Base-by-base conservation (phyloP, 1,140 invertebrate species). In the Harpegnathos saltator region DNA sequence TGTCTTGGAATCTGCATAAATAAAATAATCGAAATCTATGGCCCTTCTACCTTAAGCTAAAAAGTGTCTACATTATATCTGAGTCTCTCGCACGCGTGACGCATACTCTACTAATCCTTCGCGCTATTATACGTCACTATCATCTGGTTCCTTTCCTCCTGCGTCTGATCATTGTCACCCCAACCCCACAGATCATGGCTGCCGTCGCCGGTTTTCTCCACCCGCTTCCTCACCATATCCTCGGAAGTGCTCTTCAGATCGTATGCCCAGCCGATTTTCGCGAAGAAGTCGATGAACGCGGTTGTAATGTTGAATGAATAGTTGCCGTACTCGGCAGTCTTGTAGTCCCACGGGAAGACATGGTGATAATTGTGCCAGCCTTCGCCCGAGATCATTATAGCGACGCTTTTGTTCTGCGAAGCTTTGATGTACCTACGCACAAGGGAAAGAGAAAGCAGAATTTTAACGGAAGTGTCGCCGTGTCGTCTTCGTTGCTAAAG, bases 361-460 rank as follows among this genome's bases (percentile, higher is more conserved):
- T 98, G 98, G 89, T 98, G 98, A 93, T 98, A 98, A 93, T 98
- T 98, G 92, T 98, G 97, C 95, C 97, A 98, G 24, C 96, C 96
- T 92, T 95, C 95, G 0, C 95, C 94, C 48, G 91, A 69, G 0
- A 93, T 86, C 0, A 90, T 2, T 7, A 93, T 59, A 2, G 92
- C 84, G 3, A 95, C 93, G 1, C 85, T 62, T 12, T 52, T 74
- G 83, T 95, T 95, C 83, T 95, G 77, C 92, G 96, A 5, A 33
- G 97, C 97, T 91, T 33, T 33, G 5, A 33, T 33, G 29, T 33
- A 5, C 84, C 96, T 97, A 83, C 48, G 86, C n/a, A n/a, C n/a
- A n/a, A 78, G 73, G 29, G 12, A 15, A 85, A 59, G 24, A 44
- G 38, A 44, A 0, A 44, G 11, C 4, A 44, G 4, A 69, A 62